These are phyloP conservation scores for Miichthys miiuy DNA, from an alignment of 2,797 vertebrate species.

Conservation along the genomic window DNA sequence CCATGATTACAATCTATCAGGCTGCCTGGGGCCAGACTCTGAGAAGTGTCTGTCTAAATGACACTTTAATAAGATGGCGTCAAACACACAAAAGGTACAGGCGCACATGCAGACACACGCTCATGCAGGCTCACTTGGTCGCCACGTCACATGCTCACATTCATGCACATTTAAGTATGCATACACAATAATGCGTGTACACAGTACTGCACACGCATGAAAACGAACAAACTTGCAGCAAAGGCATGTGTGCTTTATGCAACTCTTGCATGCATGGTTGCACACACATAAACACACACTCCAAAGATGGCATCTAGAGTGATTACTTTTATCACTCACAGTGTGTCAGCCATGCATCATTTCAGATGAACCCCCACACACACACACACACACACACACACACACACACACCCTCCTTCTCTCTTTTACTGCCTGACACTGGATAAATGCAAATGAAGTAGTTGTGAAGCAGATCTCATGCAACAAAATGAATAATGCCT, in stretches of 20 bases:
- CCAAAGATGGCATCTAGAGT: constrained; percentile 79
- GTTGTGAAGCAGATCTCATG: constrained; percentile 76
- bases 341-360: constrained; percentile 81
- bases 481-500: constrained; percentile 77
- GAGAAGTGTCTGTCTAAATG: constrained; percentile 85
- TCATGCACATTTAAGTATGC: constrained; percentile 29
- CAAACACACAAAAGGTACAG: constrained; percentile 79
- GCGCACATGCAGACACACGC: constrained; percentile 73
- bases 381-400: no score
- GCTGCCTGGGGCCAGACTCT: constrained; percentile 85
- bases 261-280: constrained; percentile 55
- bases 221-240: constrained; percentile 43
- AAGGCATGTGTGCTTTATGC: constrained; percentile 38
- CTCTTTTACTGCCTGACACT: constrained; percentile 70
- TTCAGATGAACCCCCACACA: constrained; percentile 71
- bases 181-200: constrained; percentile 3
- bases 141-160: constrained; percentile 24
- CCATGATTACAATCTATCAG: constrained; percentile 87
- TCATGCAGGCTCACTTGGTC: constrained; percentile 51
- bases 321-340: constrained; percentile 81
- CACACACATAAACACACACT: constrained; percentile 39
- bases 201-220: constrained; percentile 17
- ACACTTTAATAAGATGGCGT: constrained; percentile 86
- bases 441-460: constrained; percentile 83
- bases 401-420: constrained; percentile 13